A percentile compares a stretch with the other conserved stretches of the same genome.
phyloP scores from a whole-genome alignment of 2,797 vertebrate species.

The Ceryle rudis region DNA sequence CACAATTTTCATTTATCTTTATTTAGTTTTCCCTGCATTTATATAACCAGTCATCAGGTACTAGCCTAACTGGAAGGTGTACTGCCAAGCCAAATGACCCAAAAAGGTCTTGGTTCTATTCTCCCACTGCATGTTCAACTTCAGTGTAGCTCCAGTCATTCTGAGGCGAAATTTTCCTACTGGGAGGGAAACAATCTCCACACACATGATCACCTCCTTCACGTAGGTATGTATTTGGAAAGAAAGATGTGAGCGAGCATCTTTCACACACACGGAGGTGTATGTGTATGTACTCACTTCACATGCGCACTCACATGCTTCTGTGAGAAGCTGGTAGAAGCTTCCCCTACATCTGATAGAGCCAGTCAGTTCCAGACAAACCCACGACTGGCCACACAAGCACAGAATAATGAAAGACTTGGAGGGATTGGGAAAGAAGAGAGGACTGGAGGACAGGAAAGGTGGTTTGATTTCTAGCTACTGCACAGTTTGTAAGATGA shows the following conservation, averaged over 20 bases:
- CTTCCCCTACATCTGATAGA: background rate
- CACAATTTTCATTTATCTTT: background rate
- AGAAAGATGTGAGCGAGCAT: background rate
- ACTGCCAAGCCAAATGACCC: background rate
- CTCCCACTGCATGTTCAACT: background rate
- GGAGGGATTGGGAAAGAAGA: background rate
- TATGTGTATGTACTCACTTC: background rate
- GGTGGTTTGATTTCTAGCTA: no score
- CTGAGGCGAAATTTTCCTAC: background rate
- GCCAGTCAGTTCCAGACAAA: background rate
- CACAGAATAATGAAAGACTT: background rate
- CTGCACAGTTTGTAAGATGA: no score
- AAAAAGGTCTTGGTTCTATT: background rate
- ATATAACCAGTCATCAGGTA: background rate
- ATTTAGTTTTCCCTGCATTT: background rate
- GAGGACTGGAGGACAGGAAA: no score
- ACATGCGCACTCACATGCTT: background rate
- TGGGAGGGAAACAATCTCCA: background rate
- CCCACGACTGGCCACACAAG: rapidly evolving
- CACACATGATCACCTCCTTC: background rate
- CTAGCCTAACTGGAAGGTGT: background rate
- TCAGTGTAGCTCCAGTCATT: background rate
- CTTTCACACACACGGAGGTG: background rate
- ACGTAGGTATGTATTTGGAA: background rate
- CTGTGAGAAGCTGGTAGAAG: background rate